phyloP scores from a whole-genome alignment of 2,113 vertebrate genomes.

The Laticauda laticaudata region DNA sequence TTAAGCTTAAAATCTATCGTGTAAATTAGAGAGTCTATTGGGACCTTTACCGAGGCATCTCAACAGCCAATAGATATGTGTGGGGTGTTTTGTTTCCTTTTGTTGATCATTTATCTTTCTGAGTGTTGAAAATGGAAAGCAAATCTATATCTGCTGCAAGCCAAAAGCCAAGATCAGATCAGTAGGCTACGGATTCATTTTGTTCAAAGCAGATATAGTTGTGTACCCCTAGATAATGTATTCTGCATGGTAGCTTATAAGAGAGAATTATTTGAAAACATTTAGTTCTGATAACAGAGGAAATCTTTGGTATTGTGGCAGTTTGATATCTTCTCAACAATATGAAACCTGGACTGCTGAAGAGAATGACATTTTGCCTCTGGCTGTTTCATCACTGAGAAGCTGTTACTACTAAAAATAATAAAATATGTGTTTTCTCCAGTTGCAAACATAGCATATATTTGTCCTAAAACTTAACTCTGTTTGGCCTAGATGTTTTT shows the following conservation, averaged over 20 bases:
- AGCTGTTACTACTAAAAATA: not conserved
- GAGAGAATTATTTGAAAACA: not conserved
- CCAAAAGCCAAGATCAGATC: conserved; percentile 20
- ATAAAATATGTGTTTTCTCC: not conserved
- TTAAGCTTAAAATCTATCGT: not conserved
- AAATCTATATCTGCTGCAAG: conserved; percentile 11
- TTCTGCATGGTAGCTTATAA: not conserved
- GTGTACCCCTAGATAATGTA: not conserved
- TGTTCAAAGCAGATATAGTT: conserved; percentile 27
- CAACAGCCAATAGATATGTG: not conserved
- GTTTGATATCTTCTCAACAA: not conserved
- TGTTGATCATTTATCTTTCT: conserved; percentile 12
- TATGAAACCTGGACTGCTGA: not conserved
- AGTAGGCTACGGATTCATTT: conserved; percentile 5
- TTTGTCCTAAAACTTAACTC: not conserved
- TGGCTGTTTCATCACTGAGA: not conserved
- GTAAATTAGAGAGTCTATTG: not conserved
- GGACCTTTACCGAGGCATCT: not conserved
- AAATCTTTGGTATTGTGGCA: not conserved
- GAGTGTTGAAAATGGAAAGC: not conserved
- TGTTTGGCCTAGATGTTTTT: not conserved
- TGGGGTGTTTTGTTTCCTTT: not conserved
- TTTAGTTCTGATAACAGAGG: conserved; percentile 2
- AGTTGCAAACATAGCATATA: not conserved
- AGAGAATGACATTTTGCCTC: not conserved